phyloP scores from a whole-genome alignment of 2,797 vertebrate genomes.

The Chaetodon trifasciatus region DNA sequence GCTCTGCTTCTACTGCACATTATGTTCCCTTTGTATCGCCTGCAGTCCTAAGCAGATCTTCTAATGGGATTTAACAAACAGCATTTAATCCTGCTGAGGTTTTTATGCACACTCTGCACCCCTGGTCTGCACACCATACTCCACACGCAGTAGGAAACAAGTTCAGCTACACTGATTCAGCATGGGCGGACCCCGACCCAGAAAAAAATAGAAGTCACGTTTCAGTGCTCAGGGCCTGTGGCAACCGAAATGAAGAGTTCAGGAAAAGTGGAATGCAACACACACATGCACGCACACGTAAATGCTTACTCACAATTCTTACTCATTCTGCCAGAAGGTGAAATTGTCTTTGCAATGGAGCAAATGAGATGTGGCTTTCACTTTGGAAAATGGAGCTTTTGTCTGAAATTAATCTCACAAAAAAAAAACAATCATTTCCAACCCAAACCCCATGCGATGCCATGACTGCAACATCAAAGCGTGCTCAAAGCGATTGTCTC shows the following conservation, averaged over 20 bases:
- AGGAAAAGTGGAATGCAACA: slow-evolving; percentile 56
- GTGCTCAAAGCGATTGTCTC: slow-evolving; percentile 52
- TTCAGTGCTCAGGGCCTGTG: slow-evolving; percentile 52
- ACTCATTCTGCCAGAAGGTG: slow-evolving; percentile 44
- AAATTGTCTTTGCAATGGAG: slow-evolving; percentile 58
- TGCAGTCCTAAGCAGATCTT: slow-evolving; percentile 26
- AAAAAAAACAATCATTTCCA: slow-evolving; percentile 65
- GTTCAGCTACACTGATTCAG: slow-evolving; percentile 70
- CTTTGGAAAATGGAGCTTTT: slow-evolving; percentile 61
- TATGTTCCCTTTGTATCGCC: neutral
- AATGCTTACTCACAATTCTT: slow-evolving; percentile 31
- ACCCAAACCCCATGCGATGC: slow-evolving; percentile 60
- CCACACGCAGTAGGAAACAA: slow-evolving; percentile 59
- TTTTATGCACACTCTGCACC: slow-evolving; percentile 39
- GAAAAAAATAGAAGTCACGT: slow-evolving; percentile 49
- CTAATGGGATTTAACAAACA: slow-evolving; percentile 26
- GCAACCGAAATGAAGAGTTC: slow-evolving; percentile 60
- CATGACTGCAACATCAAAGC: slow-evolving; percentile 84
- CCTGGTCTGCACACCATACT: slow-evolving; percentile 32
- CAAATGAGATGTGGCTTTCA: slow-evolving; percentile 72
- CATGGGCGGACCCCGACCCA: slow-evolving; percentile 51
- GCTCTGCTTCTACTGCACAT: neutral
- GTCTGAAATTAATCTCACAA: slow-evolving; percentile 63
- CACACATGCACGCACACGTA: neutral
- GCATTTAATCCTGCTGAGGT: slow-evolving; percentile 21